These are phyloP conservation scores for Pocillopora damicornis DNA, from an alignment of 64 coral and sea anemone genomes.

Conservation along the genomic window DNA sequence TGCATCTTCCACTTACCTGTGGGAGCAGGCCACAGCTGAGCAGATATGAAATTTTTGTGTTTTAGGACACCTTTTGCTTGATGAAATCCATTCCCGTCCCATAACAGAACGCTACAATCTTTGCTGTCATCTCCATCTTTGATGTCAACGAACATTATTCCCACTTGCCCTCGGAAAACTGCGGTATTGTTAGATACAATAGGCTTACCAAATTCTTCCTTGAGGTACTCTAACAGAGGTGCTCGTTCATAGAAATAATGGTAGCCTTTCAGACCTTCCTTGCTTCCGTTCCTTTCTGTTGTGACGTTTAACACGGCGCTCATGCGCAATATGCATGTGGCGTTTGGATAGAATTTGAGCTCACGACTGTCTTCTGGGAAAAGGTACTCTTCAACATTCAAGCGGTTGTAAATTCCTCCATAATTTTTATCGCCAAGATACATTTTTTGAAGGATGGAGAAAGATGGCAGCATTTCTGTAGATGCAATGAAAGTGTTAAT, in stretches of 20 bases:
- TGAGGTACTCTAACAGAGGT: background rate
- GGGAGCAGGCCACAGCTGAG: slow-evolving; percentile 71
- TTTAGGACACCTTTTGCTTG: slow-evolving; percentile 49
- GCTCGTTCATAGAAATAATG: slow-evolving; percentile 11
- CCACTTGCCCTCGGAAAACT: slow-evolving; percentile 35
- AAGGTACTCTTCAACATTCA: background rate
- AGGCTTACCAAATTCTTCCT: background rate
- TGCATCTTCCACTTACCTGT: slow-evolving; percentile 29
- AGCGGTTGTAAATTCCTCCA: slow-evolving; percentile 50
- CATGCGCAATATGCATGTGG: slow-evolving; percentile 71
- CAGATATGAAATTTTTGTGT: slow-evolving; percentile 39
- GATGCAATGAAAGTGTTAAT: background rate
- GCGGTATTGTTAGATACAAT: background rate
- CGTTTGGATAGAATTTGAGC: slow-evolving; percentile 15
- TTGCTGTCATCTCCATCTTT: background rate
- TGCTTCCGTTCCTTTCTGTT: background rate
- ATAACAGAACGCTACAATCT: slow-evolving; percentile 62
- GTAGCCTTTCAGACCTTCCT: background rate
- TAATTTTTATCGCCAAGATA: slow-evolving; percentile 60
- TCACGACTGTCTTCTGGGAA: slow-evolving; percentile 1
- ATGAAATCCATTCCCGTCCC: slow-evolving; percentile 70
- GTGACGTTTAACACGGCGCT: slow-evolving; percentile 70
- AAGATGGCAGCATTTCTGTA: slow-evolving; percentile 56
- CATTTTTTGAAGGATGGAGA: slow-evolving; percentile 25
- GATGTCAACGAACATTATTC: slow-evolving; percentile 79